Evolutionary conservation across 1,140 invertebrate species (phyloP).

Genomic region (Drosophila mojavensis): DNA sequence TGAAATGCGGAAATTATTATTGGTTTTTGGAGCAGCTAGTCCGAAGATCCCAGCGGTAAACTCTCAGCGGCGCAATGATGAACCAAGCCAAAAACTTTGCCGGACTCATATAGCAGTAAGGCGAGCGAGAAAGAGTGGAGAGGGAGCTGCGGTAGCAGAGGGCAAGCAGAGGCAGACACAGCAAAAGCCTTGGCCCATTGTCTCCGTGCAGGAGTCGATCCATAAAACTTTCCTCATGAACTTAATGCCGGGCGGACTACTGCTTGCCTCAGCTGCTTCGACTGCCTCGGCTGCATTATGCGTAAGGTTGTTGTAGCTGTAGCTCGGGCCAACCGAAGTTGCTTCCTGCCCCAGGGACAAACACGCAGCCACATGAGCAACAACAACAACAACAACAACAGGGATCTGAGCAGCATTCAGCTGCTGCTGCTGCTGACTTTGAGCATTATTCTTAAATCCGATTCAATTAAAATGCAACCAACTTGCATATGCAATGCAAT

Average conservation of each 20-base stretch:
- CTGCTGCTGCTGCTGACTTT: slow-evolving; percentile 63
- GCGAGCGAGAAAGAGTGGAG: no score
- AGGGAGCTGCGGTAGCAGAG: no score
- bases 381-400: slow-evolving; percentile 6
- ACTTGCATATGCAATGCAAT: slow-evolving; percentile 80
- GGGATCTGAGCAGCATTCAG: slow-evolving; percentile 7
- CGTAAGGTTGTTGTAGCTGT: slow-evolving; percentile 36
- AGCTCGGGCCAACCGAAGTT: slow-evolving; percentile 1
- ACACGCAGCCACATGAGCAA: slow-evolving; percentile 25
- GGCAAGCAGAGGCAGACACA: slow-evolving; percentile 8
- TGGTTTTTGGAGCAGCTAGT: slow-evolving; percentile 70
- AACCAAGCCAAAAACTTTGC: slow-evolving; percentile 66
- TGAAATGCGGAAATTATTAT: slow-evolving; percentile 72
- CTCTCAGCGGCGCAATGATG: slow-evolving; percentile 69
- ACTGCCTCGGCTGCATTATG: slow-evolving; percentile 58
- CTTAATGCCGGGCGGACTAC: slow-evolving; percentile 52
- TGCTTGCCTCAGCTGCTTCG: slow-evolving; percentile 37
- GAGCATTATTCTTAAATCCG: slow-evolving; percentile 80
- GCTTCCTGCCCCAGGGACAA: slow-evolving; percentile 15
- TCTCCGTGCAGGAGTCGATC: slow-evolving; percentile 36
- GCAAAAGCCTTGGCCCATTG: slow-evolving; percentile 45
- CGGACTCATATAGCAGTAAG: slow-evolving; percentile 31
- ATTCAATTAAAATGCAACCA: slow-evolving; percentile 81
- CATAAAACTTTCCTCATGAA: slow-evolving; percentile 69
- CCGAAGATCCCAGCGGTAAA: slow-evolving; percentile 70